A percentile compares a stretch with the other conserved stretches of the same genome.
phyloP scores from a whole-genome alignment of 2,113 vertebrate species.

The Amazona guildingii region DNA sequence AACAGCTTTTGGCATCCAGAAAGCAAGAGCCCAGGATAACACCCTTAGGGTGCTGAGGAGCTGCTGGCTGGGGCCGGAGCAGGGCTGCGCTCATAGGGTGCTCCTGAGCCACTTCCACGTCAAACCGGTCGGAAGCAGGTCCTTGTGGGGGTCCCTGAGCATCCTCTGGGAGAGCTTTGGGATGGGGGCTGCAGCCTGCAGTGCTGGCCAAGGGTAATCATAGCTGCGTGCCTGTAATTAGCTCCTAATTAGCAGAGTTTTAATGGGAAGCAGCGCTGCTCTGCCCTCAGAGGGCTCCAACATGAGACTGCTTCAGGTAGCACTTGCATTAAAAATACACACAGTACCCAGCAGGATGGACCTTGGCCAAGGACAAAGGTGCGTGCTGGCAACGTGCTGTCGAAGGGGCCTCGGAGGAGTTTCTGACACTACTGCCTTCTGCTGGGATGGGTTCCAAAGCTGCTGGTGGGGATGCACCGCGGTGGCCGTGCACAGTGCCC shows the following conservation, averaged over 20 bases:
- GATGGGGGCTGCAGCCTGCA: not conserved
- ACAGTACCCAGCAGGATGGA: accelerated
- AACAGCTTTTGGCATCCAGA: not conserved
- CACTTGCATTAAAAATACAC: not conserved
- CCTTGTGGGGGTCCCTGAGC: accelerated
- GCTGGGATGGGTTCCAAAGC: not conserved
- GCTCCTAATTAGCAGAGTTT: conserved; percentile 27
- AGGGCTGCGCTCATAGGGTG: not conserved
- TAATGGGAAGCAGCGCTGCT: not conserved
- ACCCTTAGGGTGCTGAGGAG: not conserved
- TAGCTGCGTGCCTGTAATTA: not conserved
- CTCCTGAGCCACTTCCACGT: not conserved
- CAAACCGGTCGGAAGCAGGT: not conserved
- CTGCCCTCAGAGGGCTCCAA: not conserved
- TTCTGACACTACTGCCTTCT: not conserved
- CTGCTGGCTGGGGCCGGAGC: not conserved
- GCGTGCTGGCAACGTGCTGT: accelerated
- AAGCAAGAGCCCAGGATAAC: not conserved
- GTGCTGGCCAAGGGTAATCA: not conserved
- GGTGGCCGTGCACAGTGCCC: not conserved
- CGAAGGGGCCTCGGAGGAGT: not conserved
- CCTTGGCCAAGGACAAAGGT: not conserved
- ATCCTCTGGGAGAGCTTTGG: not conserved
- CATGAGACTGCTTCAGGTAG: not conserved
- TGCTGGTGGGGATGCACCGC: accelerated